phyloP scores from a whole-genome alignment of 1,140 invertebrate genomes.

The Nymphalis io region DNA sequence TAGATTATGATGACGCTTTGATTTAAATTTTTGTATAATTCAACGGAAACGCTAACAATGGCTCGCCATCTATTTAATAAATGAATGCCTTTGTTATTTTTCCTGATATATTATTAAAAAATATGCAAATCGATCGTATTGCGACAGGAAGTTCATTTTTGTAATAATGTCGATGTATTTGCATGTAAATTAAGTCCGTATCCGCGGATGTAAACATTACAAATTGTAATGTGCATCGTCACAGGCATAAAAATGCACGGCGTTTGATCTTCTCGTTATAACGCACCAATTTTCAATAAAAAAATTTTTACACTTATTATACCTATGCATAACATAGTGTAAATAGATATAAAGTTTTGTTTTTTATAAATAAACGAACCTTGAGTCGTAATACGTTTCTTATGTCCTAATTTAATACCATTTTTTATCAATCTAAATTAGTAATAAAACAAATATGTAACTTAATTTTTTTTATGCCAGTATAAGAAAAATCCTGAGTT shows the following conservation, averaged over 20 bases:
- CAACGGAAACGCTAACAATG: constrained; percentile 73
- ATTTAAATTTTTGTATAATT: constrained; percentile 78
- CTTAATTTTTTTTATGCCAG: neutral
- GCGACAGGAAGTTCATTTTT: constrained; percentile 77
- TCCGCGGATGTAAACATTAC: constrained; percentile 71
- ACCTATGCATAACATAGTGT: constrained; percentile 18
- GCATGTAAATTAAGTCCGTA: constrained; percentile 74
- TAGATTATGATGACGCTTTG: constrained; percentile 65
- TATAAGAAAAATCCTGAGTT: too few relatives aligned
- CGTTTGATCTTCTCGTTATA: constrained; percentile 53
- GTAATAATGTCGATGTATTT: constrained; percentile 75
- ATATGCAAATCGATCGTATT: constrained; percentile 78
- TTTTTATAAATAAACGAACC: neutral
- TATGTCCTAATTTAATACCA: constrained; percentile 17
- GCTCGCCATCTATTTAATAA: constrained; percentile 61
- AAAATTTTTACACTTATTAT: constrained; percentile 25
- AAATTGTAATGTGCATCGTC: constrained; percentile 68
- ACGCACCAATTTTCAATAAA: constrained; percentile 37
- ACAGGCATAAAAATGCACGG: constrained; percentile 62
- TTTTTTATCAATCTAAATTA: neutral
- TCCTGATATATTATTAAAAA: constrained; percentile 74
- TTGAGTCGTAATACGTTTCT: neutral
- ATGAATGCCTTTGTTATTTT: constrained; percentile 70
- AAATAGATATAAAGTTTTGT: constrained; percentile 14
- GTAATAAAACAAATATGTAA: neutral